phyloP scores from a whole-genome alignment of 2,888 invertebrate genomes.

The Liposcelis brunnea region DNA sequence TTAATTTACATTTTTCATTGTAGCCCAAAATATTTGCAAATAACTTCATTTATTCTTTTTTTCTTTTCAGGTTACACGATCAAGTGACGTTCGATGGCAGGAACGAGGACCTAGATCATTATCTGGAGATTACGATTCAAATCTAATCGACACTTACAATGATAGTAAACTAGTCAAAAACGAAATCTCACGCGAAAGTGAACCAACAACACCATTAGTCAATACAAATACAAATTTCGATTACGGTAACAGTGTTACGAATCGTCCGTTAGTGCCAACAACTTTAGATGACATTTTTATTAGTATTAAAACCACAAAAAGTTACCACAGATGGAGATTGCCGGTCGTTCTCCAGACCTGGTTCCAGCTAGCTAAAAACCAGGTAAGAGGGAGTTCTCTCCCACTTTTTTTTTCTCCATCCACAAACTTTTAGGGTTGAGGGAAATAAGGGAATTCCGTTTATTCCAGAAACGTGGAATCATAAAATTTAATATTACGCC shows the following conservation, averaged over 20 bases:
- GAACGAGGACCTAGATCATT: conserved; percentile 19
- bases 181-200: conserved; percentile 23
- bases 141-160: neutral
- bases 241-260: neutral
- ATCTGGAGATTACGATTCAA: conserved; percentile 15
- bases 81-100: conserved; percentile 20
- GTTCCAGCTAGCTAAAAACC: conserved; percentile 80
- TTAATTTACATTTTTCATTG: too few species aligned
- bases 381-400: conserved; percentile 44
- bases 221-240: neutral
- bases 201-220: conserved; percentile 20
- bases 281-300: conserved; percentile 78
- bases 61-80: neutral
- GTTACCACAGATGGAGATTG: conserved; percentile 69
- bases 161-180: neutral
- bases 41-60: conserved; percentile 15
- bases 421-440: too few species aligned
- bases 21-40: too few species aligned
- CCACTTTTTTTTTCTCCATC: conserved; percentile 4
- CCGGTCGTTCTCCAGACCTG: conserved; percentile 84
- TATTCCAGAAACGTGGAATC: too few species aligned
- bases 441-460: too few species aligned
- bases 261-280: conserved; percentile 24
- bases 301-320: conserved; percentile 85
- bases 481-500: too few species aligned